phyloP scores from a whole-genome alignment of 2,797 vertebrate species.

The Heliangelus exortis region DNA sequence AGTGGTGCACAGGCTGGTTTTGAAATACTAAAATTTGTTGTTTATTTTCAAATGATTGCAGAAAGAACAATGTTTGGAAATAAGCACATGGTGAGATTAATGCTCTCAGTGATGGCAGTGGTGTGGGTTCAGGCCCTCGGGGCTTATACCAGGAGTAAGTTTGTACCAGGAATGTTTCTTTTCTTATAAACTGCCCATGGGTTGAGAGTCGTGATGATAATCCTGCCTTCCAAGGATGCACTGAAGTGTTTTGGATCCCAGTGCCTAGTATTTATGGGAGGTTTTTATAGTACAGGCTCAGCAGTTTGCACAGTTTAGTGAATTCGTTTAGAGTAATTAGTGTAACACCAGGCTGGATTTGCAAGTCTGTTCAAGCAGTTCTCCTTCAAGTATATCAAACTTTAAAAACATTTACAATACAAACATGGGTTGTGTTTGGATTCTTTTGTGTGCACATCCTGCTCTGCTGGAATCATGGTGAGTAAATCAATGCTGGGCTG shows the following conservation, averaged over 20 bases:
- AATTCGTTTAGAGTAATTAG: neutral
- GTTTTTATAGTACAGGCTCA: neutral
- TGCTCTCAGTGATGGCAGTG: fast-evolving
- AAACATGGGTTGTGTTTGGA: neutral
- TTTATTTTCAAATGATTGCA: neutral
- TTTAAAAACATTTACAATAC: neutral
- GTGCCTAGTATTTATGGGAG: neutral
- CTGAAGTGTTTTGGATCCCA: neutral
- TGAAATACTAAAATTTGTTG: neutral
- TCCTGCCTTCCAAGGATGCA: neutral
- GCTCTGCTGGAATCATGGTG: neutral
- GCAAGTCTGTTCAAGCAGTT: neutral
- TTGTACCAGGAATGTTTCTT: neutral
- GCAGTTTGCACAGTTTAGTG: neutral
- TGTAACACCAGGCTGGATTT: neutral
- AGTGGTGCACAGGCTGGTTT: neutral
- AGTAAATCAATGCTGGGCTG: neutral
- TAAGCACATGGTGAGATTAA: neutral
- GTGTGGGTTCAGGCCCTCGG: neutral
- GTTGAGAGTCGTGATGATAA: neutral
- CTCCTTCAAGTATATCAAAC: neutral
- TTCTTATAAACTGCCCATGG: no score
- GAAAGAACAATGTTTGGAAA: neutral
- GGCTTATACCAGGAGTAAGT: no score
- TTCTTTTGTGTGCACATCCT: neutral